phyloP scores from a whole-genome alignment of 2,797 vertebrate genomes.

The Pteropus rufus region DNA sequence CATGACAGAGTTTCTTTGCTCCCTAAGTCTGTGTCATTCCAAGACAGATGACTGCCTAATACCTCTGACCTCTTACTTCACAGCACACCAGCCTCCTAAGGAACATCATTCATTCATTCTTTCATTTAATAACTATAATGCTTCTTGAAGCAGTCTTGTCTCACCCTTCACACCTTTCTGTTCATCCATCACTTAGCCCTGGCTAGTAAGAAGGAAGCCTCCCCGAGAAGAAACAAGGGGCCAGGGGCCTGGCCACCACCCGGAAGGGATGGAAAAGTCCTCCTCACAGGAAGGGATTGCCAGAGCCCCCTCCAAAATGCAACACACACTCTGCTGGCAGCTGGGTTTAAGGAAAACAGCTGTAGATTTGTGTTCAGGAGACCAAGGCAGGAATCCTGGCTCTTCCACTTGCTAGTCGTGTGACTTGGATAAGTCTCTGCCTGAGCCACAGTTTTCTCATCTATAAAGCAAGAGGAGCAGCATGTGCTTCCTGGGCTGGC shows the following conservation, averaged over 20 bases:
- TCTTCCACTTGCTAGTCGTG: neutral
- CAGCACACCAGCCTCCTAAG: neutral
- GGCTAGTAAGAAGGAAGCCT: neutral
- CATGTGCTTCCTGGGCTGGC: neutral
- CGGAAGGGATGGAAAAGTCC: neutral
- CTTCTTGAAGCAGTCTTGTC: neutral
- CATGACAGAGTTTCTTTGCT: no score
- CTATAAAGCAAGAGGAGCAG: neutral
- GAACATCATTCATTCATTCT: accelerated
- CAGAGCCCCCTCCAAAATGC: neutral
- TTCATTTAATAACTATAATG: neutral
- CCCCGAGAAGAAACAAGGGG: neutral
- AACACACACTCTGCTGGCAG: neutral
- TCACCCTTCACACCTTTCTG: neutral
- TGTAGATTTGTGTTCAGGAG: neutral
- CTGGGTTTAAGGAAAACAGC: neutral
- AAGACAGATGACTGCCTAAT: neutral
- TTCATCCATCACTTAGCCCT: neutral
- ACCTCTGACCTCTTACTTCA: neutral
- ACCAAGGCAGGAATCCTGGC: neutral
- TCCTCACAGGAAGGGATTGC: neutral
- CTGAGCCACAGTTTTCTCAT: neutral
- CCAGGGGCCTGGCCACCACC: neutral
- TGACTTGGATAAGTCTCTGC: neutral
- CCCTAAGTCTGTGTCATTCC: neutral